Conservation (phyloP, 2,113 vertebrate species). For the Oenanthe oenanthe region DNA sequence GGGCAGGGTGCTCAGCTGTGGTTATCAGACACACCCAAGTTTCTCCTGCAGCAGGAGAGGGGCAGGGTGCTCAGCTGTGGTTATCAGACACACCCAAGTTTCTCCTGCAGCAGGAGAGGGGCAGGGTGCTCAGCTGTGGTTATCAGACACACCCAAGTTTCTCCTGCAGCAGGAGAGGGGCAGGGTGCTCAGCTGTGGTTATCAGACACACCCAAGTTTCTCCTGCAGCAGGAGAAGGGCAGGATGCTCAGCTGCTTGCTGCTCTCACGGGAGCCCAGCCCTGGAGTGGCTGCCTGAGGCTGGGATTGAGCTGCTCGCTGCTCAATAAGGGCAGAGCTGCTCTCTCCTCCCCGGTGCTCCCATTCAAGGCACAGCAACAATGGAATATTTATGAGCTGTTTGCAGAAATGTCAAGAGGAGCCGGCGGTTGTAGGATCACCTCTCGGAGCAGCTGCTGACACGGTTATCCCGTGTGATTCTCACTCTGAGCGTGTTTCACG, state of each 20-base stretch:
- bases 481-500: not conserved
- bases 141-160: no score
- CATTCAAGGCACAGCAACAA: not conserved
- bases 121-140: no score
- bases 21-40: no score
- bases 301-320: not conserved
- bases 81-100: no score
- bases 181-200: not conserved
- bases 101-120: no score
- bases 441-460: not conserved
- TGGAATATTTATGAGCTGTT: conserved; percentile 66
- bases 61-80: no score
- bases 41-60: no score
- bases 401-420: conserved; percentile 55
- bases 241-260: not conserved
- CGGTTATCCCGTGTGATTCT: not conserved
- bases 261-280: not conserved
- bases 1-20: no score
- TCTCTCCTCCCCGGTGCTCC: not conserved
- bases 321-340: not conserved
- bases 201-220: not conserved
- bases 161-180: no score
- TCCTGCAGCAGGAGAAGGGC: not conserved
- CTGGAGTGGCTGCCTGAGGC: not conserved
- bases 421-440: conserved; percentile 1